A percentile compares a stretch with the other conserved stretches of the same genome.
These are phyloP conservation scores for Drosophila miranda DNA, from an alignment of 1,140 invertebrate genomes.

Conservation along the genomic window DNA sequence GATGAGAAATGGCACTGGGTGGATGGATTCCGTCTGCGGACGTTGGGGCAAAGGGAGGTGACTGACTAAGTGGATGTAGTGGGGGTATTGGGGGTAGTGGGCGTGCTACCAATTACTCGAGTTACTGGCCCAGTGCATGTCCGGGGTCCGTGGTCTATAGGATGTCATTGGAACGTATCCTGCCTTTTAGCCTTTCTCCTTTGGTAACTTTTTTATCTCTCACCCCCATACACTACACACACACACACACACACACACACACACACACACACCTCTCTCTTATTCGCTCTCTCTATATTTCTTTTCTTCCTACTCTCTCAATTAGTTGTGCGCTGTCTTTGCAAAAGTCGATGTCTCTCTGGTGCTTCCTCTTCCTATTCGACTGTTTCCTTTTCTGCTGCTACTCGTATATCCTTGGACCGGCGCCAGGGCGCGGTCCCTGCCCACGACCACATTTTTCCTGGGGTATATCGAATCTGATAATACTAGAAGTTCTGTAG, in stretches of 20 bases:
- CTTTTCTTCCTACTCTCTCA: slow-evolving; percentile 2
- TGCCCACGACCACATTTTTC: slow-evolving; percentile 10
- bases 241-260: no score
- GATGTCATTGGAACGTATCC: slow-evolving; percentile 65
- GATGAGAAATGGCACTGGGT: slow-evolving; percentile 39
- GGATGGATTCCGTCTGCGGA: slow-evolving; percentile 3
- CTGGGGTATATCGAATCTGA: slow-evolving; percentile 19
- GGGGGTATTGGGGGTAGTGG: background rate
- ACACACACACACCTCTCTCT: no score
- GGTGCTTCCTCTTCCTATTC: slow-evolving; percentile 22
- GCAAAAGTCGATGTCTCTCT: slow-evolving; percentile 34
- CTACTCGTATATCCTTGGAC: slow-evolving; percentile 49
- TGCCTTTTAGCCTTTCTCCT: slow-evolving; percentile 22
- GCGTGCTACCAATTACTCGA: slow-evolving; percentile 70
- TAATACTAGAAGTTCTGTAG: background rate
- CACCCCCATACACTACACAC: no score
- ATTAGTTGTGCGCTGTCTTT: slow-evolving; percentile 48
- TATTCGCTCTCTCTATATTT: no score
- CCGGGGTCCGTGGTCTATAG: slow-evolving; percentile 14
- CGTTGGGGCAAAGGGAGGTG: background rate
- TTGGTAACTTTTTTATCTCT: slow-evolving; percentile 3
- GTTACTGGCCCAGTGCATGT: slow-evolving; percentile 59
- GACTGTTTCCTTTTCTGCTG: slow-evolving; percentile 67
- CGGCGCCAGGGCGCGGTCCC: slow-evolving; percentile 46
- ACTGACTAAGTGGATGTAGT: background rate